Percentiles rank a stretch among this genome's conserved stretches.
Conservation (phyloP, 92 coral and sea anemone genomes). For the Epizoanthus scotinus region DNA sequence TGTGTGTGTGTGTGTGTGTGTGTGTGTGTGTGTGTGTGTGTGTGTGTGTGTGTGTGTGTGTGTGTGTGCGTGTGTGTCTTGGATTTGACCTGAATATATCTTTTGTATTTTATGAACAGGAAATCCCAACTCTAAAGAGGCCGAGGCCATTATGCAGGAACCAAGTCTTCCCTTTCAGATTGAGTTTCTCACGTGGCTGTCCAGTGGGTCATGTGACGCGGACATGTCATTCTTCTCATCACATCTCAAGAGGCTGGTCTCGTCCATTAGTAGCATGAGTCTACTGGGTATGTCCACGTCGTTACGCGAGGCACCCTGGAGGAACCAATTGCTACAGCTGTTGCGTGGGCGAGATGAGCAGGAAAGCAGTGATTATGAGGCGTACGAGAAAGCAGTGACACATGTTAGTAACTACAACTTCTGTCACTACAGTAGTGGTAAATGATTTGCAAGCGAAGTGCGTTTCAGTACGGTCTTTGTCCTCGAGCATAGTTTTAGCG, state of each 20-base stretch:
- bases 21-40: too few species aligned
- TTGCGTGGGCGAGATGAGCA: slow-evolving; percentile 75
- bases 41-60: too few species aligned
- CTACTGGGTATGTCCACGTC: slow-evolving; percentile 59
- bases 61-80: too few species aligned
- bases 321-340: slow-evolving; percentile 65
- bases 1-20: too few species aligned
- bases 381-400: slow-evolving; percentile 73
- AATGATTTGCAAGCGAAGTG: too few species aligned
- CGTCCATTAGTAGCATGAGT: slow-evolving; percentile 78
- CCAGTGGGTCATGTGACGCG: slow-evolving; percentile 87
- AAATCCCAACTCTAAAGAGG: background rate
- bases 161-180: slow-evolving; percentile 66
- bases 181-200: slow-evolving; percentile 89
- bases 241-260: slow-evolving; percentile 60
- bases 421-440: too few species aligned
- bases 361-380: slow-evolving; percentile 30
- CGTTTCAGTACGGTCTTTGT: too few species aligned
- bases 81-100: background rate
- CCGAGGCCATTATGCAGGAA: background rate
- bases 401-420: slow-evolving; percentile 43
- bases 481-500: too few species aligned
- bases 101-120: background rate
- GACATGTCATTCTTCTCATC: slow-evolving; percentile 78
- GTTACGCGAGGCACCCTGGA: slow-evolving; percentile 77